Conservation (phyloP, 92 coral and sea anemone species). For the Epizoanthus fatuus region DNA sequence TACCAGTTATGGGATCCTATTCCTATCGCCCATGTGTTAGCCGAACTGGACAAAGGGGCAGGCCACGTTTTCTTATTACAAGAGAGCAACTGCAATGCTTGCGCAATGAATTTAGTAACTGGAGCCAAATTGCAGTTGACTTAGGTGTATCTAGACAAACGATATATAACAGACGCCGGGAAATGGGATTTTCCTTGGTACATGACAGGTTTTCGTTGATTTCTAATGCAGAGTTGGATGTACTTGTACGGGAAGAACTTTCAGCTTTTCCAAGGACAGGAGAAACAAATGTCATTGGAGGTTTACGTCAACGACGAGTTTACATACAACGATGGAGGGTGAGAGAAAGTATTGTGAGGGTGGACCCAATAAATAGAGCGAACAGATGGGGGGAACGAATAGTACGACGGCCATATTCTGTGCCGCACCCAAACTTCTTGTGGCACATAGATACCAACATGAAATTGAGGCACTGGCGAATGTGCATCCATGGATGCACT, state of each 20-base stretch:
- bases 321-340: constrained; percentile 66
- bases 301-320: constrained; percentile 13
- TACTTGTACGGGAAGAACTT: constrained; percentile 38
- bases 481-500: constrained; percentile 70
- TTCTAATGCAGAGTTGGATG: constrained; percentile 25
- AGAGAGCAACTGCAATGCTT: too few species aligned
- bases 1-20: too few species aligned
- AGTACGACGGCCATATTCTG: constrained; percentile 58
- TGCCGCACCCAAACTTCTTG: constrained; percentile 65
- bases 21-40: too few species aligned
- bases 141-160: too few species aligned
- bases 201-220: constrained; percentile 25
- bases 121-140: too few species aligned
- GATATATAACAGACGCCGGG: too few species aligned
- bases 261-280: constrained; percentile 54
- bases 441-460: constrained; percentile 71
- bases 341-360: constrained; percentile 45
- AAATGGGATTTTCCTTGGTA: constrained; percentile 33
- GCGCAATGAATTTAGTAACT: too few species aligned
- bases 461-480: constrained; percentile 59
- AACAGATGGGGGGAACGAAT: constrained; percentile 69
- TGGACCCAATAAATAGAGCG: constrained; percentile 64
- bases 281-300: constrained; percentile 51
- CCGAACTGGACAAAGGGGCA: too few species aligned
- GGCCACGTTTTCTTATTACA: too few species aligned